phyloP scores from a whole-genome alignment of 2,113 vertebrate genomes.

The Gambusia holbrooki region DNA sequence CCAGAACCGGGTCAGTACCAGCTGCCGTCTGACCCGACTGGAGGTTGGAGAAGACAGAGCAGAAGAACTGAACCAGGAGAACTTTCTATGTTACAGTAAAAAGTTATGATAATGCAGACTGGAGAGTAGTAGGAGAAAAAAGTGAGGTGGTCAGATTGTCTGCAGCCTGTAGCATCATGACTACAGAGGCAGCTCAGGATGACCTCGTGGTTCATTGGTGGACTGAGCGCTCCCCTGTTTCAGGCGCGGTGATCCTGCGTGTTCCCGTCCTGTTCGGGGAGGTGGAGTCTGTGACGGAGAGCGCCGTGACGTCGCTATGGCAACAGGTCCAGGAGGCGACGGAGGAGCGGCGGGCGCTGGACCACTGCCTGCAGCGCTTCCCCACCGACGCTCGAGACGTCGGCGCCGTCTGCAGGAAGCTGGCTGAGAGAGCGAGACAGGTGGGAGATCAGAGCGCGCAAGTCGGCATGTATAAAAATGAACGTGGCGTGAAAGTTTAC shows the following conservation, averaged over 20 bases:
- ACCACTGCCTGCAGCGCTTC: conserved; percentile 92
- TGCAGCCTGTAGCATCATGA: no score
- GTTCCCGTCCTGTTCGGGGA: conserved; percentile 93
- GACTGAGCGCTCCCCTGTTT: background rate
- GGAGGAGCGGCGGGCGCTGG: conserved; percentile 89
- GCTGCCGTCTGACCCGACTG: no score
- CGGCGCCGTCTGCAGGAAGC: conserved; percentile 87
- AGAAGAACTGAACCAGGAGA: no score
- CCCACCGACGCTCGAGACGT: conserved; percentile 91
- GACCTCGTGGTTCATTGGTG: background rate
- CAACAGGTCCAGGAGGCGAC: conserved; percentile 86
- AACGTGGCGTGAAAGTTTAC: no score
- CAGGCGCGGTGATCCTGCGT: conserved; percentile 90
- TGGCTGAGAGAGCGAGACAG: conserved; percentile 88
- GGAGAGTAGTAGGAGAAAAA: no score
- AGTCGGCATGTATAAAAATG: no score
- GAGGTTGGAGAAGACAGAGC: no score
- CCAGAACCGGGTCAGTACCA: no score
- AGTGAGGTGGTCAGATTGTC: no score
- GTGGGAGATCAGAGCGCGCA: conserved; percentile 65
- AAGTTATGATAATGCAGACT: no score
- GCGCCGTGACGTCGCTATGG: conserved; percentile 91
- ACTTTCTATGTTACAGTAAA: no score
- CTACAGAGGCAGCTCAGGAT: no score
- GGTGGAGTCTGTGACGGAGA: conserved; percentile 90